Evolutionary conservation across 2,888 invertebrate genomes (phyloP).

Genomic region (Agrochola lota): DNA sequence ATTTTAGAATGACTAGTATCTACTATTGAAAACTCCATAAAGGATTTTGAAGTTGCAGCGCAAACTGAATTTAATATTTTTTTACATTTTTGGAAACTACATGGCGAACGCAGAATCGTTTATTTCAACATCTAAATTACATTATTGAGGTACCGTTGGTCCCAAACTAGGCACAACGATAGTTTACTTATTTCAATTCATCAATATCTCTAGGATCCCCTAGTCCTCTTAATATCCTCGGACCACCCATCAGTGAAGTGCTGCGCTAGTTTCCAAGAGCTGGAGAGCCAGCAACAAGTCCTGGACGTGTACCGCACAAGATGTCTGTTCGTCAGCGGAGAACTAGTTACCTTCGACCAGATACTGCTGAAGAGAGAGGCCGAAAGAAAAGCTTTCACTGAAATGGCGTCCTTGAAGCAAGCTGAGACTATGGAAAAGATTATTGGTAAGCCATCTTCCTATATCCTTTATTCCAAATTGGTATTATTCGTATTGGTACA

Average conservation of each 20-base stretch:
- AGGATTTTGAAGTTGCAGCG: background rate
- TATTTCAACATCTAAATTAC: too few relatives aligned
- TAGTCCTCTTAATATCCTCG: conserved; percentile 88
- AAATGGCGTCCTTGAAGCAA: conserved; percentile 88
- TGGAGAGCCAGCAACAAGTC: conserved; percentile 87
- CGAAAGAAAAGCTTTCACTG: conserved; percentile 86
- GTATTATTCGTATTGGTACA: background rate
- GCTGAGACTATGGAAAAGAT: conserved; percentile 89
- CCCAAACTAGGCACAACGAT: background rate
- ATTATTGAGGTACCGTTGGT: too few relatives aligned
- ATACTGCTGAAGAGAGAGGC: conserved; percentile 87
- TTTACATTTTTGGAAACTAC: background rate
- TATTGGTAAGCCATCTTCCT: conserved; percentile 71
- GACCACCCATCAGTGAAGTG: conserved; percentile 90
- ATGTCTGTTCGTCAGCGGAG: conserved; percentile 88
- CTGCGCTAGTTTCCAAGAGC: conserved; percentile 87
- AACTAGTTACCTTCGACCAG: conserved; percentile 87
- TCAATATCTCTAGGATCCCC: conserved; percentile 84
- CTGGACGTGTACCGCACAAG: conserved; percentile 88
- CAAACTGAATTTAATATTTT: too few relatives aligned
- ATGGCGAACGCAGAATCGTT: background rate
- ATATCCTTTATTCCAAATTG: background rate
- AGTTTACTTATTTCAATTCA: background rate
- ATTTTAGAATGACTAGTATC: background rate
- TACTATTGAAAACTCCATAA: background rate